Evolutionary conservation across 2,113 vertebrate species (phyloP).

Genomic region (Rhizomys pruinosus): DNA sequence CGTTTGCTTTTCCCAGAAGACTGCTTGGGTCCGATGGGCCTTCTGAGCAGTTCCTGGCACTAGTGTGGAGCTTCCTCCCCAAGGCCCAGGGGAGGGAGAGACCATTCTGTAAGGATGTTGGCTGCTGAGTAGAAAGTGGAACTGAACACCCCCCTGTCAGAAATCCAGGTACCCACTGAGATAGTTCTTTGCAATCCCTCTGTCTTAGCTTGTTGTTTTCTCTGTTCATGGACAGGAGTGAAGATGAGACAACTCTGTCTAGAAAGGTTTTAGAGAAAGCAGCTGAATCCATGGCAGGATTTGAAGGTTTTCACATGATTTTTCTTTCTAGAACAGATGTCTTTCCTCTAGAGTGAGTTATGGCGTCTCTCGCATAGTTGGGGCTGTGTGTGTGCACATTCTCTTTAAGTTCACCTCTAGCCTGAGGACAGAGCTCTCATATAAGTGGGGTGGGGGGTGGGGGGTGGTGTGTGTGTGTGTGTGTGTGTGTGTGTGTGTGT

Average conservation of each 20-base stretch:
- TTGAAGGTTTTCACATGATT: conserved; percentile 27
- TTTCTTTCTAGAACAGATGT: conserved; percentile 69
- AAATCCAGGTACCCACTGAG: not conserved
- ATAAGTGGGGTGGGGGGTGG: not conserved
- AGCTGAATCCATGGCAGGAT: conserved; percentile 36
- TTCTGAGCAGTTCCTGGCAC: not conserved
- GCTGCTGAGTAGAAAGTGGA: not conserved
- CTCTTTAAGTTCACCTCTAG: conserved; percentile 43
- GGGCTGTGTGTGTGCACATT: conserved; percentile 34
- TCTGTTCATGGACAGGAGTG: not conserved
- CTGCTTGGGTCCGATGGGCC: not conserved
- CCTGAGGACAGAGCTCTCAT: not conserved
- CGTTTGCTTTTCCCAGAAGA: conserved; percentile 63
- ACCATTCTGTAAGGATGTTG: not conserved
- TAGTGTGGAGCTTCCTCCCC: not conserved
- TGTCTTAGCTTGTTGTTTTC: conserved; percentile 12
- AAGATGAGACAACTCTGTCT: conserved; percentile 47
- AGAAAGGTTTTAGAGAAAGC: conserved; percentile 3
- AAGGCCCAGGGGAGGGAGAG: not conserved
- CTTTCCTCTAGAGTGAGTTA: conserved; percentile 54
- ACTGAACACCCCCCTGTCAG: not conserved
- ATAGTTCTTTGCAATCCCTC: not conserved
- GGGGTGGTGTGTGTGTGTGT: no score
- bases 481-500: no score
- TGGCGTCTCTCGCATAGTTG: conserved; percentile 38